Base-by-base conservation (phyloP, 2,888 invertebrate species). In the Synergus japonicus region DNA sequence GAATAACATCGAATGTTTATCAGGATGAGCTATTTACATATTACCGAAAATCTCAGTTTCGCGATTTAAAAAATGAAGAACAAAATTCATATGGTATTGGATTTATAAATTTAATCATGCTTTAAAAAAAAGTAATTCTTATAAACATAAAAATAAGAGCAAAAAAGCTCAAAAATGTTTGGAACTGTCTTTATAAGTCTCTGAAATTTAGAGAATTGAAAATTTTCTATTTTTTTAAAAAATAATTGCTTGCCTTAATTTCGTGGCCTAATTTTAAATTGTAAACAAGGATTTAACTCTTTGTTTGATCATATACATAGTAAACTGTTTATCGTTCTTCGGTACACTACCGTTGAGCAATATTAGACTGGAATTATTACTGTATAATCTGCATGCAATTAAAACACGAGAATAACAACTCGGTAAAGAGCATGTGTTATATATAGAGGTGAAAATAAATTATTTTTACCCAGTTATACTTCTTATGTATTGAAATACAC, bases 341-440 rank as follows among this genome's bases (percentile, higher is more conserved):
- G 15, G n/a, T 54, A 54, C n/a, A 54, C n/a, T 54, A 54, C n/a
- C 54, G n/a, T 54, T 54, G 54, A n/a, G 54, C 54, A 54, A 54
- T n/a, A 29, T 29, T 3, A 54, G n/a, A 8, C n/a, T 9, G 9
- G 9, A 54, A 13, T 54, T 15, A 13, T 54, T 15, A 49, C 49
- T 49, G 4, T 49, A n/a, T 8, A 54, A 54, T 54, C n/a, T 54
- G 54, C 9, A 9, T 54, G n/a, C 3, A n/a, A n/a, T 29, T 29
- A 29, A 29, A 29, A 29, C 29, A 29, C 3, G 29, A 29, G 29
- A 29, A 29, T 3, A 29, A 29, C 2, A 29, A 29, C 29, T 29
- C 29, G 29, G 2, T 29, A 29, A 3, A 29, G 29, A 29, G 3
- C 5, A 37, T 37, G 37, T 37, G 5, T 37, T 37, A 37, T 37